Evolutionary conservation across 1,140 invertebrate species (phyloP).

Genomic region (Ips nitidus): DNA sequence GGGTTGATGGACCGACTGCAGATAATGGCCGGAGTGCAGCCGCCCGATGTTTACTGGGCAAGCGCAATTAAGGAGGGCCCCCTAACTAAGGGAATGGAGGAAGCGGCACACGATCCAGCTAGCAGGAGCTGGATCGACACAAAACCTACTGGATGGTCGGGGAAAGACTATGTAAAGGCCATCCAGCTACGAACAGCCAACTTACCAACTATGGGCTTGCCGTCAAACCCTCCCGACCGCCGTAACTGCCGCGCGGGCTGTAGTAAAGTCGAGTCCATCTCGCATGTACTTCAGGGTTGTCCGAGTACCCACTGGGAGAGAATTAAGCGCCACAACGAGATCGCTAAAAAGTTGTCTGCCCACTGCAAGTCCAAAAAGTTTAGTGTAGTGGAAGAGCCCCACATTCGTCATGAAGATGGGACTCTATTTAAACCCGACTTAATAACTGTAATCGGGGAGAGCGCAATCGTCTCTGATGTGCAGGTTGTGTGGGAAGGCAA

Average conservation of each 20-base stretch:
- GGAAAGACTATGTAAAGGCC: constrained; percentile 25
- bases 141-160: constrained; percentile 18
- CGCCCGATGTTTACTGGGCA: neutral
- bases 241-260: neutral
- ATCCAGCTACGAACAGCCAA: constrained; percentile 24
- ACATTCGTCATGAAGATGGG: neutral
- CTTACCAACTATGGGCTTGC: constrained; percentile 18
- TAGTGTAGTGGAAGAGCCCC: neutral
- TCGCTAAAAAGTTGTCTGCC: neutral
- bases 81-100: neutral
- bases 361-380: neutral
- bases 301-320: neutral
- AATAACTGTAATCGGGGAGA: neutral
- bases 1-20: neutral
- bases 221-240: constrained; percentile 12
- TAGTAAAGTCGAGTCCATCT: neutral
- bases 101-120: constrained; percentile 27
- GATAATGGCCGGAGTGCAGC: neutral
- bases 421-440: neutral
- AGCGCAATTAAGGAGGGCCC: neutral
- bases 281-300: neutral
- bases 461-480: neutral
- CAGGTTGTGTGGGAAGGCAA: constrained; percentile 6
- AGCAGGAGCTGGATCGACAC: constrained; percentile 4
- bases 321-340: neutral